phyloP scores from a whole-genome alignment of 1,140 invertebrate species.

The Melanaphis sacchari region DNA sequence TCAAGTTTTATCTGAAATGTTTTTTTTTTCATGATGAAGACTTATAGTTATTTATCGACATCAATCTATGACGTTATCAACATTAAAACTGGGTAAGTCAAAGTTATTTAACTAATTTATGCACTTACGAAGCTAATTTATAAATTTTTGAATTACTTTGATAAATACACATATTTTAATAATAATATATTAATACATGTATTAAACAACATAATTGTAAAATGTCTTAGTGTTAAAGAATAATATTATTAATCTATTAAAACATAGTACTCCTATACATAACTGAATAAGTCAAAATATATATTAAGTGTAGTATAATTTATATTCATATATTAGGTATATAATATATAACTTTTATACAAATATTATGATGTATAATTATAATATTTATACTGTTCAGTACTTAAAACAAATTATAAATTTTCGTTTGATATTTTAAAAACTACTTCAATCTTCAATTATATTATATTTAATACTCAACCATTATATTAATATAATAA shows the following conservation, averaged over 20 bases:
- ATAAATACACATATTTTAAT: not conserved
- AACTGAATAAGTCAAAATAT: too few relatives aligned
- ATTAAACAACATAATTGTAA: not conserved
- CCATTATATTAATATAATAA: too few relatives aligned
- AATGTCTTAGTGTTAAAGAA: not conserved
- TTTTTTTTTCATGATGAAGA: not conserved
- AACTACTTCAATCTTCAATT: too few relatives aligned
- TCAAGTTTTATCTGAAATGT: not conserved
- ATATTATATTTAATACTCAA: too few relatives aligned
- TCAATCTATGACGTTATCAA: conserved; percentile 10
- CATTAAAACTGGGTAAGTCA: conserved; percentile 17
- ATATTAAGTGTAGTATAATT: too few relatives aligned
- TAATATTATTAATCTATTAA: not conserved
- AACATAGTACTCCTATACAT: too few relatives aligned
- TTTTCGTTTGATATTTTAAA: too few relatives aligned
- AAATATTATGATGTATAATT: too few relatives aligned
- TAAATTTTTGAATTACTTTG: not conserved
- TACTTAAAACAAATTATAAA: too few relatives aligned
- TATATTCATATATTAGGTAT: too few relatives aligned
- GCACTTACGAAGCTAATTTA: not conserved
- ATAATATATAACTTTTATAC: too few relatives aligned
- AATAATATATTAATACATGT: not conserved
- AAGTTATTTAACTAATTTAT: not conserved
- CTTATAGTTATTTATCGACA: not conserved
- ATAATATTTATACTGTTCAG: too few relatives aligned